A percentile compares a stretch with the other conserved stretches of the same genome.
Evolutionary conservation across 1,140 invertebrate species (phyloP).

Genomic region (Trichonephila inaurata): DNA sequence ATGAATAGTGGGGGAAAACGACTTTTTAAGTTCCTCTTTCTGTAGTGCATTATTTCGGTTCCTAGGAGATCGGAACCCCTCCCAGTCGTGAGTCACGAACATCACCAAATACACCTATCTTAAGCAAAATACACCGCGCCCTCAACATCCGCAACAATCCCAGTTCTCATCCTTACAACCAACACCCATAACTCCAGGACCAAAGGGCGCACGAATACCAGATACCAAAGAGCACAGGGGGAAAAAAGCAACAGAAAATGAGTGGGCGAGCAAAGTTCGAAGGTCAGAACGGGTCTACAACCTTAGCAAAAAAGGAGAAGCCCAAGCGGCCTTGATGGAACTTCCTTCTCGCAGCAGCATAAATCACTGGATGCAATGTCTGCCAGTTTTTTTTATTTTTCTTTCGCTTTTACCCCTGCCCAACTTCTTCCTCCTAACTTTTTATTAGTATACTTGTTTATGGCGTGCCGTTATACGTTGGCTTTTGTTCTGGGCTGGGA

Average conservation of each 20-base stretch:
- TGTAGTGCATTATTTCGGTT: not conserved
- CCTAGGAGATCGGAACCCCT: slow-evolving; percentile 15
- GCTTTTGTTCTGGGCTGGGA: slow-evolving; percentile 61
- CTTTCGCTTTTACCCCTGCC: not conserved
- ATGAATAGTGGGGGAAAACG: not conserved
- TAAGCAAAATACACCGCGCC: slow-evolving; percentile 68
- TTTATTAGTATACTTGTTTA: slow-evolving; percentile 64
- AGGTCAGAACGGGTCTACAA: slow-evolving; percentile 73
- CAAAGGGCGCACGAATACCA: slow-evolving; percentile 72
- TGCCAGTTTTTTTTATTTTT: not conserved
- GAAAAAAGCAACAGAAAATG: slow-evolving; percentile 40
- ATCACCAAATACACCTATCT: slow-evolving; percentile 54
- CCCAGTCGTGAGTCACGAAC: slow-evolving; percentile 73
- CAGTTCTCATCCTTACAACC: slow-evolving; percentile 46
- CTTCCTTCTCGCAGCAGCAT: slow-evolving; percentile 69
- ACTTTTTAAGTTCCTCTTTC: not conserved
- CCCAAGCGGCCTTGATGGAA: slow-evolving; percentile 67
- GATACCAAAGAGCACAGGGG: slow-evolving; percentile 26
- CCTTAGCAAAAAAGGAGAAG: slow-evolving; percentile 46
- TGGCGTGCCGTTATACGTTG: slow-evolving; percentile 45
- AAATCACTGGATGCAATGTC: slow-evolving; percentile 75
- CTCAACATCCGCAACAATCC: slow-evolving; percentile 63
- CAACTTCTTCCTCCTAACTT: slow-evolving; percentile 22
- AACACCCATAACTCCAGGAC: slow-evolving; percentile 56
- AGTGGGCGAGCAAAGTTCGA: slow-evolving; percentile 75